Percentiles rank a stretch among this genome's conserved stretches.
phyloP scores from a whole-genome alignment of 2,888 invertebrate genomes.

The Augochlorella aurata region DNA sequence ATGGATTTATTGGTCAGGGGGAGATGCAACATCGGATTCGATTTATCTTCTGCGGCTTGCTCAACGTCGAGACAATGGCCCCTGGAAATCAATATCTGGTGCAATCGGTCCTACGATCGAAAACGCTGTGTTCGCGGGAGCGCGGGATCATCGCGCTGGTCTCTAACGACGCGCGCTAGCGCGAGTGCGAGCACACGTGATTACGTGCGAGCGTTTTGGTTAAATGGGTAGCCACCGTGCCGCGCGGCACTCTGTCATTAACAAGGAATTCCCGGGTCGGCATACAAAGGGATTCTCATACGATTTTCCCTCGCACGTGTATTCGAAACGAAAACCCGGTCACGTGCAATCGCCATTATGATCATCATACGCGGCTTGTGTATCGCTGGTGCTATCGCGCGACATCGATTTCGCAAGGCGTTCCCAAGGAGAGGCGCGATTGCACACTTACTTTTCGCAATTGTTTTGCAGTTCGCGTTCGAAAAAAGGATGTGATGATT shows the following conservation, averaged over 20 bases:
- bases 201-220: slow-evolving; percentile 7
- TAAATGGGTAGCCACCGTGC: slow-evolving; percentile 18
- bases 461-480: slow-evolving; percentile 44
- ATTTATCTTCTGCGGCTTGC: slow-evolving; percentile 59
- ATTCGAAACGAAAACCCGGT: slow-evolving; percentile 67
- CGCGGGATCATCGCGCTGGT: neutral
- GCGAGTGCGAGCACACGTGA: neutral
- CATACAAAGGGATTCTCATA: slow-evolving; percentile 49
- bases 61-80: slow-evolving; percentile 52
- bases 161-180: neutral
- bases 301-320: slow-evolving; percentile 64
- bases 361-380: slow-evolving; percentile 62
- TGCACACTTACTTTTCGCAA: slow-evolving; percentile 57
- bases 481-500: slow-evolving; percentile 60
- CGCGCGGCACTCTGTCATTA: slow-evolving; percentile 27
- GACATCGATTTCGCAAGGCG: slow-evolving; percentile 78
- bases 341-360: slow-evolving; percentile 74
- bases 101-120: slow-evolving; percentile 34
- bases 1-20: slow-evolving; percentile 56
- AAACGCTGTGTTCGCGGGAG: neutral
- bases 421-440: slow-evolving; percentile 75
- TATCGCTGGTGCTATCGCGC: slow-evolving; percentile 75
- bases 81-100: slow-evolving; percentile 59
- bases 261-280: slow-evolving; percentile 37
- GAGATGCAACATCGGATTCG: slow-evolving; percentile 56